Evolutionary conservation across 2,113 vertebrate species (phyloP).

Genomic region (Gnathonemus echidnorhynchus): DNA sequence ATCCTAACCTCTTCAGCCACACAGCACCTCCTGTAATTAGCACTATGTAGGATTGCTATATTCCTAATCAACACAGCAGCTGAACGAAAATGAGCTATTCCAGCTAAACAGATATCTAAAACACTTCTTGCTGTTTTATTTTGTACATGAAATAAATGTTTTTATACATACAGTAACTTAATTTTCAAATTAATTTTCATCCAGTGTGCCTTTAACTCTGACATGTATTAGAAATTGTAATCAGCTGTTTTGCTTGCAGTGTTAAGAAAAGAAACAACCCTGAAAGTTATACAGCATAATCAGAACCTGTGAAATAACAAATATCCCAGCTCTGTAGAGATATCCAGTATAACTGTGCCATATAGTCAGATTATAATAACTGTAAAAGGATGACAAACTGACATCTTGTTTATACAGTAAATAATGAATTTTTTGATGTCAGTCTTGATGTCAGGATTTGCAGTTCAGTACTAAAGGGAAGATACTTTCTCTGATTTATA

Average conservation of each 20-base stretch:
- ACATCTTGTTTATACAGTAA: not conserved
- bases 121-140: not conserved
- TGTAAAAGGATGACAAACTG: not conserved
- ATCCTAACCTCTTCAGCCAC: not conserved
- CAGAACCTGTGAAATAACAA: not conserved
- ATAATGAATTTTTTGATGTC: not conserved
- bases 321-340: not conserved
- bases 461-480: not conserved
- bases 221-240: not conserved
- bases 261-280: not conserved
- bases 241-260: not conserved
- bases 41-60: not conserved
- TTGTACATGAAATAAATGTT: not conserved
- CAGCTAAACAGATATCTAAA: not conserved
- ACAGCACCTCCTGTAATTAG: not conserved
- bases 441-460: not conserved
- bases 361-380: not conserved
- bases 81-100: not conserved
- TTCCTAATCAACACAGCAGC: not conserved
- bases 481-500: not conserved
- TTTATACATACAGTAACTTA: not conserved
- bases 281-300: not conserved
- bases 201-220: not conserved
- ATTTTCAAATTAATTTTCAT: not conserved
- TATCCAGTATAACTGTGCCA: not conserved